Conservation (phyloP, 2,888 invertebrate genomes). For the Scrobipalpa costella region DNA sequence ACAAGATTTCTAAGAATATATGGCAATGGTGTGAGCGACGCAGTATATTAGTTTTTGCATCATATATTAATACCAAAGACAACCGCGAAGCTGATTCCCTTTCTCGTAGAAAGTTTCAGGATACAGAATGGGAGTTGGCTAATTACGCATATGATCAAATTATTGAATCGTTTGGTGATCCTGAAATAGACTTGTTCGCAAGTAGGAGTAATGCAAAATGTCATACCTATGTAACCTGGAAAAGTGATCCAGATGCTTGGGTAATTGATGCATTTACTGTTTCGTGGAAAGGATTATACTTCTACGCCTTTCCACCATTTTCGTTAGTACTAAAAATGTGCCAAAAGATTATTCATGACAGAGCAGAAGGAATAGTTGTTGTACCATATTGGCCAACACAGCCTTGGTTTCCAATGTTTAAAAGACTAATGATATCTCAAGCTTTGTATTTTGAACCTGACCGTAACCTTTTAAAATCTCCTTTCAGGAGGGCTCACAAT, state of each 20-base stretch:
- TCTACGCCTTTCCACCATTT: constrained; percentile 33
- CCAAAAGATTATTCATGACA: constrained; percentile 29
- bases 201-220: constrained; percentile 27
- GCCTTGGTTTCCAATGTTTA: constrained; percentile 27
- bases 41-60: constrained; percentile 30
- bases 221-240: constrained; percentile 27
- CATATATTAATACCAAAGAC: constrained; percentile 30
- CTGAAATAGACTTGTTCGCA: constrained; percentile 31
- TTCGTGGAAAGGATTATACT: constrained; percentile 22
- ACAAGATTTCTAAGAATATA: constrained; percentile 22
- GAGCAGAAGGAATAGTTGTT: constrained; percentile 27
- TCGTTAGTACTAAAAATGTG: constrained; percentile 24
- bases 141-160: constrained; percentile 7
- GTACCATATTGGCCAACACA: constrained; percentile 30
- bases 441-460: constrained; percentile 17
- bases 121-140: constrained; percentile 28
- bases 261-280: constrained; percentile 30
- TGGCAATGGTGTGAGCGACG: constrained; percentile 31
- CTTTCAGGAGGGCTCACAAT: no score
- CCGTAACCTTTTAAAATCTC: no score
- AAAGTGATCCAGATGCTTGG: constrained; percentile 25
- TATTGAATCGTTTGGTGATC: constrained; percentile 6
- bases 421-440: constrained; percentile 8
- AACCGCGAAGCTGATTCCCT: constrained; percentile 30
- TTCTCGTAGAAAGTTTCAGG: constrained; percentile 22